These are phyloP conservation scores for Plutella xylostella DNA, from an alignment of 2,888 invertebrate genomes.

Conservation along the genomic window DNA sequence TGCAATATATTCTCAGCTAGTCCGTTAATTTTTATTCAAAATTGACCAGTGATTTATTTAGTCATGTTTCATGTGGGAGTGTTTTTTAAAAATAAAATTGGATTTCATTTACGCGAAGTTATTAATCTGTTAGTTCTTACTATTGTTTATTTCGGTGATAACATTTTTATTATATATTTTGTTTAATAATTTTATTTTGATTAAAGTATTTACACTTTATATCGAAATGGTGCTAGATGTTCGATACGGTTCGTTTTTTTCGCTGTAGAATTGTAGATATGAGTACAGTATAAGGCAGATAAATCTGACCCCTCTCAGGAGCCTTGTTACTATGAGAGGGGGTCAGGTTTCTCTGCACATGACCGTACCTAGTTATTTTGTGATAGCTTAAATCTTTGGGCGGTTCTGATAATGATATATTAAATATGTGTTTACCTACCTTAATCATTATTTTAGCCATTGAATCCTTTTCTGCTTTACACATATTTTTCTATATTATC, in stretches of 20 bases:
- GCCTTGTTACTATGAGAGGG: too few relatives aligned
- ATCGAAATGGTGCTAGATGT: conserved; percentile 68
- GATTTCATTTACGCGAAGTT: conserved; percentile 22
- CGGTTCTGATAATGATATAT: too few relatives aligned
- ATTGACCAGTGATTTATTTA: conserved; percentile 41
- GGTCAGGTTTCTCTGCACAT: too few relatives aligned
- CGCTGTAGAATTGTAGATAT: conserved; percentile 33
- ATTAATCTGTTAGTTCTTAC: conserved; percentile 36
- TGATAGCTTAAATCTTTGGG: too few relatives aligned
- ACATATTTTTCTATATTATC: too few relatives aligned
- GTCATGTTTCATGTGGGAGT: conserved; percentile 28
- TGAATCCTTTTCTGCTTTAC: too few relatives aligned
- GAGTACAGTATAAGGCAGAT: conserved; percentile 23
- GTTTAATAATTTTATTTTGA: conserved; percentile 60
- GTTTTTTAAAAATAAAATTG: conserved; percentile 19
- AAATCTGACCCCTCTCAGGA: too few relatives aligned
- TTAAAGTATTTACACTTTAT: conserved; percentile 53
- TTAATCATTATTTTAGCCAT: too few relatives aligned
- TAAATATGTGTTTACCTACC: too few relatives aligned
- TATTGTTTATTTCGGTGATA: conserved; percentile 31
- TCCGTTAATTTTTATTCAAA: conserved; percentile 46
- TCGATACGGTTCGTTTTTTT: conserved; percentile 47
- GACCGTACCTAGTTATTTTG: too few relatives aligned
- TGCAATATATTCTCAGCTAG: conserved; percentile 58
- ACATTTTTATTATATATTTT: conserved; percentile 36